Conservation (phyloP, 2,888 invertebrate genomes). For the Caenorhabditis panamensis region DNA sequence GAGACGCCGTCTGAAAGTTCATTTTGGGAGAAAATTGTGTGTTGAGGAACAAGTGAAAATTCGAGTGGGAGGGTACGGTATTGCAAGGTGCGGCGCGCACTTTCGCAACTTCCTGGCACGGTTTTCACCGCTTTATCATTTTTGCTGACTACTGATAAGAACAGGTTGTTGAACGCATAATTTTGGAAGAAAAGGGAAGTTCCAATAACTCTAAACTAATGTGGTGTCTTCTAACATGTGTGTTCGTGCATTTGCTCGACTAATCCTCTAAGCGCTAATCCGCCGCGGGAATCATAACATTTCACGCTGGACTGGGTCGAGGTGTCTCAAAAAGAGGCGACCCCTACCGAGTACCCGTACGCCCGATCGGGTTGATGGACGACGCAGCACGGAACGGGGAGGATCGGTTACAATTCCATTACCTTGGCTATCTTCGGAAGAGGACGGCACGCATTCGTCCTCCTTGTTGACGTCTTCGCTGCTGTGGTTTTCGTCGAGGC, state of each 20-base stretch:
- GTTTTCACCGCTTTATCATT: not conserved
- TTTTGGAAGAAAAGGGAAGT: conserved; percentile 7
- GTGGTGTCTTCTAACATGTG: conserved; percentile 37
- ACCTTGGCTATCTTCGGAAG: conserved; percentile 60
- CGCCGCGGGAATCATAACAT: conserved; percentile 56
- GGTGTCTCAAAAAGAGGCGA: conserved; percentile 30
- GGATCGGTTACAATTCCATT: conserved; percentile 53
- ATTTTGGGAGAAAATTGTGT: not conserved
- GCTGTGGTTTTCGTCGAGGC: conserved; percentile 38
- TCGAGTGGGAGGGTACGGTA: not conserved
- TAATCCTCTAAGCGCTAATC: conserved; percentile 58
- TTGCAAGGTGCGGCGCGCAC: conserved; percentile 11
- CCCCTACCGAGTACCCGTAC: conserved; percentile 20
- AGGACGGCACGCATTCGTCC: conserved; percentile 54
- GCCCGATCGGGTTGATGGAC: conserved; percentile 34
- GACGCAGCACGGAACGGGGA: conserved; percentile 3
- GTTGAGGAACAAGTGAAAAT: not conserved
- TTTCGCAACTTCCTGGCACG: conserved; percentile 25
- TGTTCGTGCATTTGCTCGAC: conserved; percentile 56
- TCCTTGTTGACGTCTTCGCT: conserved; percentile 53
- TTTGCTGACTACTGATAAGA: conserved; percentile 2
- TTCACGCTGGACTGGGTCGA: conserved; percentile 47
- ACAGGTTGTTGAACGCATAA: not conserved
- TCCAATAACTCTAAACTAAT: conserved; percentile 14
- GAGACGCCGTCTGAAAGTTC: conserved; percentile 56